Percentiles rank a stretch among this genome's conserved stretches.
These are phyloP conservation scores for Otolemur crassicaudatus DNA, from an alignment of 2,797 vertebrate species.

Conservation along the genomic window DNA sequence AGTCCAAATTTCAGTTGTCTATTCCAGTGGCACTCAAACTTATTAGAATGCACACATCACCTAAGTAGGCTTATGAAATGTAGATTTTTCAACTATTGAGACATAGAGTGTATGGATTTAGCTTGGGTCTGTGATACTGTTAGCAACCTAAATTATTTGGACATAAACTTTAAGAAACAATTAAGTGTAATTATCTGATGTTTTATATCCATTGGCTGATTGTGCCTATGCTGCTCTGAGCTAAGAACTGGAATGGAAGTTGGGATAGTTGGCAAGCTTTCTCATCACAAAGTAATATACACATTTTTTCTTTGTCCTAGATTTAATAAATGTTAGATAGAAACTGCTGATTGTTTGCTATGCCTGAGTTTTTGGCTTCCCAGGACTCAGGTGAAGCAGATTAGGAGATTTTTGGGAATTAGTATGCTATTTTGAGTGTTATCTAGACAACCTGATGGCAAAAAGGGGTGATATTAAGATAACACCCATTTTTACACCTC, in stretches of 20 bases:
- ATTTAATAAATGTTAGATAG: background rate
- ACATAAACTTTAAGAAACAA: background rate
- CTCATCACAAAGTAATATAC: background rate
- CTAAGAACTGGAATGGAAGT: background rate
- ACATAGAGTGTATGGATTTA: background rate
- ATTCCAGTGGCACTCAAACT: background rate
- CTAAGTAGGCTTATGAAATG: background rate
- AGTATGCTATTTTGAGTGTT: background rate
- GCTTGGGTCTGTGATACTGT: background rate
- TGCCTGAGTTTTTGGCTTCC: background rate
- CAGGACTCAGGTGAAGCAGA: background rate
- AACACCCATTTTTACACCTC: background rate
- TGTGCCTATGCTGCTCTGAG: background rate
- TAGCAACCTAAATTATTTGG: background rate
- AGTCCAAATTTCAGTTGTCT: background rate
- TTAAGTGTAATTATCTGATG: background rate
- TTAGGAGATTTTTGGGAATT: conserved; percentile 18
- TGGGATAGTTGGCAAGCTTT: background rate
- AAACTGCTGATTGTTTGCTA: background rate
- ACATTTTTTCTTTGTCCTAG: background rate
- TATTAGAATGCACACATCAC: background rate
- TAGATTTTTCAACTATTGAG: background rate
- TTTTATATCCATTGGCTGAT: background rate
- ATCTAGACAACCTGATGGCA: background rate
- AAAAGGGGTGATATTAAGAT: background rate